Percentiles rank a stretch among this genome's conserved stretches.
phyloP scores from a whole-genome alignment of 2,113 vertebrate species.

The Trematocara zebra region DNA sequence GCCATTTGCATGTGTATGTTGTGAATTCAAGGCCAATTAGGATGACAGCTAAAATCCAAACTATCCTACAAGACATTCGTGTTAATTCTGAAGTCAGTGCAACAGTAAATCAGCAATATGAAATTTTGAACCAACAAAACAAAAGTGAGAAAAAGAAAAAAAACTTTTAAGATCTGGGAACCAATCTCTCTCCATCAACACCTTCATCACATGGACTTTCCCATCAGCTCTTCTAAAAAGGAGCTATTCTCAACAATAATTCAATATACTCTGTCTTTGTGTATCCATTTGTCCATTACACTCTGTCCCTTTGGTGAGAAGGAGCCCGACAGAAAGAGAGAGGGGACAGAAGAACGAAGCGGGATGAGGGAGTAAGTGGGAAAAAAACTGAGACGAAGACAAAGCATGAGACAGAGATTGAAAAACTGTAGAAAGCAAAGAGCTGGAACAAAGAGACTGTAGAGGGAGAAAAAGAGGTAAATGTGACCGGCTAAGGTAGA shows the following conservation, averaged over 20 bases:
- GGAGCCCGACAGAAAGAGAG: not conserved
- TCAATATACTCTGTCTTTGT: conserved; percentile 16
- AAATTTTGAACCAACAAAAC: not conserved
- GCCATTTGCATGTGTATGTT: not conserved
- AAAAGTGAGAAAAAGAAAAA: not conserved
- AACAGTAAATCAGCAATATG: not conserved
- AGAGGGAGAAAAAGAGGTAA: conserved; percentile 20
- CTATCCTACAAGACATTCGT: not conserved
- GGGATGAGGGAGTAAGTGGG: not conserved
- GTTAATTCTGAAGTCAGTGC: not conserved
- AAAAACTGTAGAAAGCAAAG: conserved; percentile 35
- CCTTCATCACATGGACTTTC: conserved; percentile 7
- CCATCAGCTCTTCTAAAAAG: conserved; percentile 26
- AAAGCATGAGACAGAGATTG: conserved; percentile 11
- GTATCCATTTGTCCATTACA: conserved; percentile 20
- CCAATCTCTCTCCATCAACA: conserved; percentile 8
- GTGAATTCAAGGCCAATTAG: not conserved
- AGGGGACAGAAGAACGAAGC: not conserved
- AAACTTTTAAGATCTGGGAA: not conserved
- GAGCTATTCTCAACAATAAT: conserved; percentile 16
- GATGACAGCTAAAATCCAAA: not conserved
- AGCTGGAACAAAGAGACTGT: conserved; percentile 8
- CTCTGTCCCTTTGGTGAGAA: not conserved
- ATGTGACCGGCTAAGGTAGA: conserved; percentile 54
- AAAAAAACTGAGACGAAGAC: not conserved